phyloP scores from a whole-genome alignment of 2,888 invertebrate species.

The Diarsia mendica region DNA sequence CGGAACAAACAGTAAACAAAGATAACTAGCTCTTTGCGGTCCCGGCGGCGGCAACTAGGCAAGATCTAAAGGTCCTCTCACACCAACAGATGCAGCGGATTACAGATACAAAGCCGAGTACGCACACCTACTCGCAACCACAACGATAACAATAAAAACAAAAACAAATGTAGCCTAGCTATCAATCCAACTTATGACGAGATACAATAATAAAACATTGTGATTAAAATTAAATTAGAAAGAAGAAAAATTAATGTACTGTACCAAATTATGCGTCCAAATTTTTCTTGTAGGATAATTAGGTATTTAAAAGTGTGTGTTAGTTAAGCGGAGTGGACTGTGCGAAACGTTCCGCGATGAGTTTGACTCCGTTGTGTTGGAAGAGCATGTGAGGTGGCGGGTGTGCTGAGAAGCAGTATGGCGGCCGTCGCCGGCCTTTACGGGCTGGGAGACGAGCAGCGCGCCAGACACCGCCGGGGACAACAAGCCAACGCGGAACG shows the following conservation, averaged over 20 bases:
- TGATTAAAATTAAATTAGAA: slow-evolving; percentile 77
- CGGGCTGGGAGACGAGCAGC: slow-evolving; percentile 94
- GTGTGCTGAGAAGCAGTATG: slow-evolving; percentile 84
- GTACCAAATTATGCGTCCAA: slow-evolving; percentile 88
- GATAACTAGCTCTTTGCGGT: slow-evolving; percentile 52
- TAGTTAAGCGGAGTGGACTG: slow-evolving; percentile 57
- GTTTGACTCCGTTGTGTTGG: slow-evolving; percentile 61
- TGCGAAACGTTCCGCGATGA: slow-evolving; percentile 56
- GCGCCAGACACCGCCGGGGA: slow-evolving; percentile 88
- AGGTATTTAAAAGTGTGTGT: slow-evolving; percentile 65
- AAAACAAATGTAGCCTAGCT: slow-evolving; percentile 69
- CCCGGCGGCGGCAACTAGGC: slow-evolving; percentile 14
- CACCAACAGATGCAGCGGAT: slow-evolving; percentile 63
- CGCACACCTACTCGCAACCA: slow-evolving; percentile 45
- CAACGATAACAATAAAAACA: slow-evolving; percentile 65
- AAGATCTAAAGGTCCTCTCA: slow-evolving; percentile 25
- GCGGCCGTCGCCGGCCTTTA: slow-evolving; percentile 95
- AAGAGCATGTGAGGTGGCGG: slow-evolving; percentile 72
- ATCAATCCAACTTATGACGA: slow-evolving; percentile 80
- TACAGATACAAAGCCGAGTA: slow-evolving; percentile 38
- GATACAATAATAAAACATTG: slow-evolving; percentile 86
- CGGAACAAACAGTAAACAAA: not conserved
- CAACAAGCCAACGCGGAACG: slow-evolving; percentile 92
- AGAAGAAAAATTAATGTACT: slow-evolving; percentile 75
- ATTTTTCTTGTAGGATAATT: slow-evolving; percentile 81